Evolutionary conservation across 2,888 invertebrate species (phyloP).

Genomic region (Nymphalis urticae): DNA sequence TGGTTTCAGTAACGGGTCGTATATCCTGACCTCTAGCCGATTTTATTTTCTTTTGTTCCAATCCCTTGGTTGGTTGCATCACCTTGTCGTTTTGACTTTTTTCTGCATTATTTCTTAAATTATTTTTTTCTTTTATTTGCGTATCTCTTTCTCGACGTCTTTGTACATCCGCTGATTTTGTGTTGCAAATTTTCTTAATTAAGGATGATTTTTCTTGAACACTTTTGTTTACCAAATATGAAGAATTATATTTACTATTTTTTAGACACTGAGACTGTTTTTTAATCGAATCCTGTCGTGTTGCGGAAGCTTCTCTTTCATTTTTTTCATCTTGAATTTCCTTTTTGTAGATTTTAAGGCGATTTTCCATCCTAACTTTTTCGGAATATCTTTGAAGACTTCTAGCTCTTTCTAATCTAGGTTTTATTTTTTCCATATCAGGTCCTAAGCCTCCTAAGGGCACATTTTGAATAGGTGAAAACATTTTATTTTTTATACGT

Average conservation of each 20-base stretch:
- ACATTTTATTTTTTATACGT: constrained; percentile 51
- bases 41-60: constrained; percentile 25
- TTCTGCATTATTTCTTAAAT: constrained; percentile 19
- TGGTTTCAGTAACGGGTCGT: constrained; percentile 24
- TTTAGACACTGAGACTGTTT: constrained; percentile 31
- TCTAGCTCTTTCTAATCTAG: constrained; percentile 71
- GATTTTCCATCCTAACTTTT: constrained; percentile 73
- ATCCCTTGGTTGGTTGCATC: constrained; percentile 28
- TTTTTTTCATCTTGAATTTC: constrained; percentile 53
- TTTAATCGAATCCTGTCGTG: constrained; percentile 41
- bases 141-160: constrained; percentile 41
- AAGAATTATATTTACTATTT: constrained; percentile 47
- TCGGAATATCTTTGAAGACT: constrained; percentile 77
- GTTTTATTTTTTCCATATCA: constrained; percentile 69
- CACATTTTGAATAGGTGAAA: constrained; percentile 55
- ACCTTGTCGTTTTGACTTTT: constrained; percentile 32
- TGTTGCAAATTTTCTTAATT: constrained; percentile 45
- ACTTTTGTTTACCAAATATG: constrained; percentile 64
- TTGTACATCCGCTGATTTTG: constrained; percentile 51
- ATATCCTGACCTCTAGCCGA: constrained; percentile 34
- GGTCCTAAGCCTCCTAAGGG: constrained; percentile 73
- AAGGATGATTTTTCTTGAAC: constrained; percentile 44
- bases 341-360: constrained; percentile 70
- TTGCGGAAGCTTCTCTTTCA: constrained; percentile 48
- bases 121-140: constrained; percentile 15